Base-by-base conservation (phyloP, 2,888 invertebrate genomes). In the Lasioglossum malachurum region DNA sequence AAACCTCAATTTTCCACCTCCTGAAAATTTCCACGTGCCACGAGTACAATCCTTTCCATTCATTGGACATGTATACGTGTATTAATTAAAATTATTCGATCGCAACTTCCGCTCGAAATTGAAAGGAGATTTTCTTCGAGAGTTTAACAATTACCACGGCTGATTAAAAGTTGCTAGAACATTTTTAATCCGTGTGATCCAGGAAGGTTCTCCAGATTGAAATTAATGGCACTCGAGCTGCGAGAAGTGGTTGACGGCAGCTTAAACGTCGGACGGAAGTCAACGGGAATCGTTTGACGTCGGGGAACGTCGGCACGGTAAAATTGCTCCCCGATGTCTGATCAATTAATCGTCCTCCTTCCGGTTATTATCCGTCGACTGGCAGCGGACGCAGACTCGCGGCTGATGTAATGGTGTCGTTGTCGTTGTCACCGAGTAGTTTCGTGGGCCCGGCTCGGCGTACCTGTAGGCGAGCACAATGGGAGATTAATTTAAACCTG, bases 401-500 rank as follows among this genome's bases (percentile, higher is more conserved):
- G 35, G 78, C n/a, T 75, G 85, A 81, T 83, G 77, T 85, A 86
- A 83, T 49, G 83, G 78, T 75, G 71, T 80, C 83, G 84, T 80
- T 80, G 73, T 69, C 79, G 81, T 74, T 77, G 83, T 82, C 75
- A 60, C 38, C 69, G 80, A 78, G 84, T 75, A 78, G 81, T 82
- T 88, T 81, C 89, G 82, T 69, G 78, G 74, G 31, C 44, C 60
- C 38, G 27, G 44, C 69, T 53, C 38, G 69, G 75, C 83, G 75
- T 83, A 79, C 44, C 67, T 60, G 46, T 82, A 78, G 77, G 60
- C 82, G 46, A 69, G 71, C 78, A 90, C 88, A 90, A 90, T 89
- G 75, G 85, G 87, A 90, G 91, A 91, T 92, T 88, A 91, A 91
- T 91, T 88, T 86, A 88, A 89, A 87, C 81, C 88, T 87, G 92